These are phyloP conservation scores for Sinocyclocheilus grahami DNA, from an alignment of 2,113 vertebrate genomes.

Conservation along the genomic window DNA sequence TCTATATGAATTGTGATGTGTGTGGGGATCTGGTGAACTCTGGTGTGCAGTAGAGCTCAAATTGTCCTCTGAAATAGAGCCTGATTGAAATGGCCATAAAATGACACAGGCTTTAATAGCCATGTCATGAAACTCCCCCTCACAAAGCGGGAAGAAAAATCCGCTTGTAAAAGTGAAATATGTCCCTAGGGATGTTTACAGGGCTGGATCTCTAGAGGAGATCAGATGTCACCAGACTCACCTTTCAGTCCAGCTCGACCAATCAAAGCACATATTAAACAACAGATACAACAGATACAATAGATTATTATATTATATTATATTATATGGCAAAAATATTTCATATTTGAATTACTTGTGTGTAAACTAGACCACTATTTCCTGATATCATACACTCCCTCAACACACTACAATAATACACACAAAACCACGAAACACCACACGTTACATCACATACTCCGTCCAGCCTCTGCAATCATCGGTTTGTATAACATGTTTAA, in stretches of 20 bases:
- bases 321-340: too few relatives aligned
- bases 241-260: not conserved
- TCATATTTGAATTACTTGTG: too few relatives aligned
- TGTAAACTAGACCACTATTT: too few relatives aligned
- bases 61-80: conserved; percentile 22
- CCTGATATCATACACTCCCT: not conserved
- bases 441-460: not conserved
- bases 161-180: conserved; percentile 41
- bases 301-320: too few relatives aligned
- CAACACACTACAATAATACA: not conserved
- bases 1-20: not conserved
- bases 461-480: not conserved
- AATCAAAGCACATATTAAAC: not conserved
- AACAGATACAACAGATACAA: not conserved
- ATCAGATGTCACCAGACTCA: conserved; percentile 19
- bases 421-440: not conserved
- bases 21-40: not conserved
- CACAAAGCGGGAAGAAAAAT: conserved; percentile 32
- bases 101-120: conserved; percentile 36
- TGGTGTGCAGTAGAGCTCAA: not conserved
- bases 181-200: conserved; percentile 9
- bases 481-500: not conserved
- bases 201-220: not conserved
- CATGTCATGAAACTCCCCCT: conserved; percentile 29
- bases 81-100: conserved; percentile 37